Evolutionary conservation across 2,888 invertebrate species (phyloP).

Genomic region (Hydrotaea diabolus): DNA sequence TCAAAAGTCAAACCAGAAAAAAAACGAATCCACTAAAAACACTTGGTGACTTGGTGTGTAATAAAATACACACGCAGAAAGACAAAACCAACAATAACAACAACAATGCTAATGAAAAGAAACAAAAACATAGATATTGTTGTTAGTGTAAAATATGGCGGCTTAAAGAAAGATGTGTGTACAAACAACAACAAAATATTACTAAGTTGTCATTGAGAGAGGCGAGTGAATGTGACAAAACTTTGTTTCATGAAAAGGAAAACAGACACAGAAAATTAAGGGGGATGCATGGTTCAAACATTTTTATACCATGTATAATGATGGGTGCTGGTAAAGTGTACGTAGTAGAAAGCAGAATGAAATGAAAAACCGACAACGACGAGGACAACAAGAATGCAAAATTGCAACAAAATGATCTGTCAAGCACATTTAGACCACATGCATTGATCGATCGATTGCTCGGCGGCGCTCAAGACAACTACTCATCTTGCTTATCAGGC

Average conservation of each 20-base stretch:
- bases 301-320: neutral
- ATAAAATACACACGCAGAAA: neutral
- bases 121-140: slow-evolving; percentile 13
- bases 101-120: neutral
- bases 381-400: neutral
- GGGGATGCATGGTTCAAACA: slow-evolving; percentile 4
- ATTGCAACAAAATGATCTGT: slow-evolving; percentile 20
- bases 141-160: slow-evolving; percentile 61
- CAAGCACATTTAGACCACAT: slow-evolving; percentile 1
- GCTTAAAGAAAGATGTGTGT: slow-evolving; percentile 53
- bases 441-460: slow-evolving; percentile 2
- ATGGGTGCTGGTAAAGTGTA: neutral
- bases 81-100: neutral
- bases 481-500: neutral
- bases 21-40: too few relatives aligned
- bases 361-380: neutral
- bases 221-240: slow-evolving; percentile 23
- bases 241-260: slow-evolving; percentile 28
- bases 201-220: slow-evolving; percentile 33
- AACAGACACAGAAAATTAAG: slow-evolving; percentile 16
- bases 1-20: too few relatives aligned
- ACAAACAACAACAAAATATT: slow-evolving; percentile 48
- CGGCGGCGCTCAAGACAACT: too few relatives aligned
- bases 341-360: too few relatives aligned
- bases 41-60: neutral